Evolutionary conservation across 2,888 invertebrate genomes (phyloP), one percentile per base, ranked within the genome.

Genomic region (Aphelenchoides bicaudatus): DNA sequence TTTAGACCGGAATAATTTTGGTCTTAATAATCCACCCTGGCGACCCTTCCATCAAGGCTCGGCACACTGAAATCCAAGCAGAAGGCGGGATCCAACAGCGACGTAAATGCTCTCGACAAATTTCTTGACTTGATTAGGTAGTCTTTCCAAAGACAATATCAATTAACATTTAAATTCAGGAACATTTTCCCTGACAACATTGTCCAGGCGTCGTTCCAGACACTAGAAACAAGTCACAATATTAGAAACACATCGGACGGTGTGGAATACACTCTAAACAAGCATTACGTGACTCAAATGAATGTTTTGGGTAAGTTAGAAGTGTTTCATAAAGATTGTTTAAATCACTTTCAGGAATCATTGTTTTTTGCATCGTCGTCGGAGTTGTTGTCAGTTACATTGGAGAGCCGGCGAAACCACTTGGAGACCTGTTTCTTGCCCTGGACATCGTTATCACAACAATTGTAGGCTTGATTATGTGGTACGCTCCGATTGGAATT

Each of bases 121-220:
- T 25, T 61, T 10, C 30, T 61, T 8, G 61, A 61, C 39, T 31
- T 60, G 79, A 88, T 91, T 77, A 86, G 90, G 89, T 90, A 80
- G n/a, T n/a, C 16, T 6, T 43, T 43, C 10, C 13, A 34, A 34
- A 19, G 6, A 21, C 43, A 21, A 21, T 10, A 6, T 25, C 16
- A 10, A 13, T 34, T 13, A 13, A 34, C 34, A 34, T 34, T 34
- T 34, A 16, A 13, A 6, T n/a, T 43, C 25, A 43, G 43, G 82
- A 91, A 91, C 81, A 87, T 90, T 77, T 87, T 91, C 79, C 89
- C 91, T 19, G 89, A 89, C 80, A 91, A 91, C 82, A 85, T 91
- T 68, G 88, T 91, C 78, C 88, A 89, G 82, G 90, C 91, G 6
- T 68, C 78, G 3, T 74, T 80, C 65, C 72, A 72, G 56, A 73